Evolutionary conservation across 2,888 invertebrate genomes (phyloP).

Genomic region (Chloroclysta siterata): DNA sequence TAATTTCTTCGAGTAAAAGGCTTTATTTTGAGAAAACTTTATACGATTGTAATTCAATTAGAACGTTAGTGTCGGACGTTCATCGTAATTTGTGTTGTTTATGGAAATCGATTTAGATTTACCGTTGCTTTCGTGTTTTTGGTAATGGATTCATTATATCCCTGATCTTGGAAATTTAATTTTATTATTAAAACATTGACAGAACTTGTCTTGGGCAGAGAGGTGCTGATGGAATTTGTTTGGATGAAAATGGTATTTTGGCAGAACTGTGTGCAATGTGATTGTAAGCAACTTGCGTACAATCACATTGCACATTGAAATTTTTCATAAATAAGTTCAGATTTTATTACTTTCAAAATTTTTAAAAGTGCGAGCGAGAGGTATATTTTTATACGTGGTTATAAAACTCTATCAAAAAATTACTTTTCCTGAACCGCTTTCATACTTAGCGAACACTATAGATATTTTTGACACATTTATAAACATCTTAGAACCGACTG

Average conservation of each 20-base stretch:
- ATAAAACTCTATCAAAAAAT: too few species aligned
- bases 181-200: not conserved
- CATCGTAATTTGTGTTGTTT: slow-evolving; percentile 44
- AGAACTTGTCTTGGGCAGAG: not conserved
- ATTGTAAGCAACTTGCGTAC: too few species aligned
- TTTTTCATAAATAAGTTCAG: too few species aligned
- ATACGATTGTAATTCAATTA: slow-evolving; percentile 46
- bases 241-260: not conserved
- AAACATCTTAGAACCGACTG: too few species aligned
- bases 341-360: too few species aligned
- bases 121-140: slow-evolving; percentile 21
- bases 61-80: slow-evolving; percentile 27
- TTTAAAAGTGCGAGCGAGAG: too few species aligned
- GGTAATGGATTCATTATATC: slow-evolving; percentile 18
- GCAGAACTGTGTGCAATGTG: too few species aligned
- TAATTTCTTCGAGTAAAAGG: slow-evolving; percentile 36
- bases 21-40: slow-evolving; percentile 47
- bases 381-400: too few species aligned
- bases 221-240: not conserved
- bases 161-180: not conserved
- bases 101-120: slow-evolving; percentile 46
- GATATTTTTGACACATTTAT: too few species aligned
- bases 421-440: too few species aligned
- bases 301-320: too few species aligned
- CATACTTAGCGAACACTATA: too few species aligned